Evolutionary conservation across 2,888 invertebrate genomes (phyloP).

Genomic region (Melikaiella ostensackeni): DNA sequence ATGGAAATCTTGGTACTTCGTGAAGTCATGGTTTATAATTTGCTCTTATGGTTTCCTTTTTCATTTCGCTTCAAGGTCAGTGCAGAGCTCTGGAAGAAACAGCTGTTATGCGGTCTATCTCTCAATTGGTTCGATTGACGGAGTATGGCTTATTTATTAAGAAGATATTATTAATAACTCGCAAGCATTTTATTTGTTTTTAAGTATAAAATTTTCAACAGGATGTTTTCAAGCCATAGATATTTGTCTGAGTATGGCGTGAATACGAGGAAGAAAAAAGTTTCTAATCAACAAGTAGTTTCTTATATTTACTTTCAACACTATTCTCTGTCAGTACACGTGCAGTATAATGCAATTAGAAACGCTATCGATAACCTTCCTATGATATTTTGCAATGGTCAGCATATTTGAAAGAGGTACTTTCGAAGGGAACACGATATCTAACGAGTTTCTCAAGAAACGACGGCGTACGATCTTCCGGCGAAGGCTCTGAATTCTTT

Average conservation of each 20-base stretch:
- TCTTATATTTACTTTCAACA: conserved; percentile 28
- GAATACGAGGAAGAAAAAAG: neutral
- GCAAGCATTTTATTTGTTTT: neutral
- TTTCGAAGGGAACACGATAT: conserved; percentile 40
- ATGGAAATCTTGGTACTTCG: neutral
- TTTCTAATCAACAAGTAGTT: conserved; percentile 23
- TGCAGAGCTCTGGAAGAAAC: conserved; percentile 26
- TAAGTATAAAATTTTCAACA: neutral
- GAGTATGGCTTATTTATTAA: conserved; percentile 29
- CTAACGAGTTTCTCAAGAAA: conserved; percentile 39
- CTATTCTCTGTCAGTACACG: conserved; percentile 13
- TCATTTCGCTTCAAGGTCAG: conserved; percentile 27
- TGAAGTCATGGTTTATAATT: neutral
- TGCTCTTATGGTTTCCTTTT: conserved; percentile 21
- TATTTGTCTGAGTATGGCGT: neutral
- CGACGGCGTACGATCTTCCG: conserved; percentile 27
- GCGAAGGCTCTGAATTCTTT: conserved; percentile 34
- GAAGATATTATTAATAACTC: conserved; percentile 26
- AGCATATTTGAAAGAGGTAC: conserved; percentile 34
- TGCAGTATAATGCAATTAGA: conserved; percentile 39
- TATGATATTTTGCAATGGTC: conserved; percentile 40
- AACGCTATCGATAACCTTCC: conserved; percentile 41
- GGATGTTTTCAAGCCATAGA: neutral
- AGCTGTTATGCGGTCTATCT: conserved; percentile 19
- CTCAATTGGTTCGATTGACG: conserved; percentile 13